phyloP scores from a whole-genome alignment of 2,888 invertebrate species.

The Epinotia brunnichana region DNA sequence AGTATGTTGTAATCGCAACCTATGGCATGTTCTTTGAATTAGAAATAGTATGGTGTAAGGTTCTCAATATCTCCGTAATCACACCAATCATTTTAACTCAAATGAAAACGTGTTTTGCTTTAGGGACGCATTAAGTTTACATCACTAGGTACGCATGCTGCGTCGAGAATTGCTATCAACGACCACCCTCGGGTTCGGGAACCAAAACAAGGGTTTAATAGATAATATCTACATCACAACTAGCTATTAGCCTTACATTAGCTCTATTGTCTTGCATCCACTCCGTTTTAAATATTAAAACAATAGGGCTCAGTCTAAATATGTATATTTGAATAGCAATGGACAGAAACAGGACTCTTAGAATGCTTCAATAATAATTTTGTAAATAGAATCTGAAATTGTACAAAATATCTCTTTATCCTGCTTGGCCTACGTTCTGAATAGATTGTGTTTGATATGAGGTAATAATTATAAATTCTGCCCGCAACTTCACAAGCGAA shows the following conservation, averaged over 20 bases:
- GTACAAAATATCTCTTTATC: background rate
- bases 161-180: conserved; percentile 23
- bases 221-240: conserved; percentile 23
- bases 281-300: conserved; percentile 35
- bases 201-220: conserved; percentile 31
- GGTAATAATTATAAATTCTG: no score
- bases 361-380: background rate
- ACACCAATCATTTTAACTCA: background rate
- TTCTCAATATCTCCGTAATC: background rate
- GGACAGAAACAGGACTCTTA: background rate
- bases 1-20: no score
- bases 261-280: conserved; percentile 30
- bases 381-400: background rate
- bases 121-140: conserved; percentile 32
- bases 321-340: conserved; percentile 11
- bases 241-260: background rate
- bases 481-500: no score
- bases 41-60: no score
- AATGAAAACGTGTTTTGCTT: conserved; percentile 20
- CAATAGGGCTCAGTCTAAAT: conserved; percentile 16
- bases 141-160: background rate
- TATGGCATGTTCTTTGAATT: no score
- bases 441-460: no score
- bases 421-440: no score
- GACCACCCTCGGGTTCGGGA: conserved; percentile 25